Evolutionary conservation across 2,113 vertebrate genomes (phyloP), one percentile per base, ranked within the genome.

Genomic region (Cranoglanis bouderius): DNA sequence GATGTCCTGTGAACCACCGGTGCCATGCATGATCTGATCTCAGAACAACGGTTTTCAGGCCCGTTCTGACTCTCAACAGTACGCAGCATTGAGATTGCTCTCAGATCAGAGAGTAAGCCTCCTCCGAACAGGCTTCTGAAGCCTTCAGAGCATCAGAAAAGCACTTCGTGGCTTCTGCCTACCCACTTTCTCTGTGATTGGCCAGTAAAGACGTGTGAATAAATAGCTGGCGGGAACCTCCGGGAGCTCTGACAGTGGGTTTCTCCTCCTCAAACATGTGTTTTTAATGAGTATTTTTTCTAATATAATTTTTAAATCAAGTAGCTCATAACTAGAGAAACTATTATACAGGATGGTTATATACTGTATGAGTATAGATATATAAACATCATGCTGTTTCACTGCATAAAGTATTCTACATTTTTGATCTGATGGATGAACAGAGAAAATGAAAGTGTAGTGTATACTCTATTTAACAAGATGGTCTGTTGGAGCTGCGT

Each of bases 61-160:
- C 87, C 80, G 78, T 88, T 74, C 38, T 85, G 74, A 87, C 67
- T 72, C 63, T 70, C 10, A 70, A 29, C 21, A 72, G 65, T 49
- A 65, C n/a, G 82, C 18, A 14, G 61, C 53, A 51, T 8, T 10
- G 9, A 75, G 12, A 24, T 65, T 86, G 84, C 53, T 49, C 85
- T 75, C 51, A 78, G 67, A 86, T 49, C 80, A 87, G 75, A 90
- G 75, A 78, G 26, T 29, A 78, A 75, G 21, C 38, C 72, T 43
- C 21, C 24, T 75, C 40, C 21, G 24, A 43, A 4, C 72, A 43
- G 19, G 19, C 38, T 43, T 75, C 40, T 75, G 21, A 43, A 72
- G 67, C 67, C 67, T 40, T 26, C 72, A 43, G 10, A 24, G 72
- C 38, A 24, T 75, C 72, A 43, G 72, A 75, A 75, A 75, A 75